Base-by-base conservation (phyloP, 2,888 invertebrate genomes). In the Rhopalosiphum nymphaeae region DNA sequence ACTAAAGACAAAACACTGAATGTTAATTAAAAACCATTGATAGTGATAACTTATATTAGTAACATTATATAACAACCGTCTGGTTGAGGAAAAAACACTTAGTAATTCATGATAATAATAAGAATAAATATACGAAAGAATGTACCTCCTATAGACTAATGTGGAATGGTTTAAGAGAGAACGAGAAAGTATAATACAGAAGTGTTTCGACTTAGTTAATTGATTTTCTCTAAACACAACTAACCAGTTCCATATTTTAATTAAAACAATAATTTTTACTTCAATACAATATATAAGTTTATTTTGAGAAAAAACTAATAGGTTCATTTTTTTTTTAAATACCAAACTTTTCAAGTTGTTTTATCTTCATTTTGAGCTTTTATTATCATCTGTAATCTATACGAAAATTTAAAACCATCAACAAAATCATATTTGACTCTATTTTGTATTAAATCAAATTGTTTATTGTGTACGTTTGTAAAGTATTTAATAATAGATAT, bases 221-320 rank as follows among this genome's bases (percentile, higher is more conserved):
- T 88, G 88, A 56, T 53, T 88, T 88, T 88, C 53, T 53, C 53
- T 57, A n/a, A 89, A 89, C 57, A 44, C 89, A 57, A 89, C 57
- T 61, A 61, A 89, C 89, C 89, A 89, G 89, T 89, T 89, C 57
- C 44, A 44, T 44, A 56, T 57, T 89, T 89, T 89, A 89, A 89
- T 89, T 89, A 44, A 29, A 25, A 89, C 42, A 26, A 57, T 57
- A 44, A 89, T 61, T 61, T 44, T 36, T 7, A 78, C 36, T 78
- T 36, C 21, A 42, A 78, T 78, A n/a, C 0, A 36, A 36, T 36
- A 21, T 78, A 36, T 78, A 36, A 36, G 36, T 21, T 13, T 36
- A 36, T 78, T 78, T 78, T 36, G 21, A 53, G 9, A 78, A 36
- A 29, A 67, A 78, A 67, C 16, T 16, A 67, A 36, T 78, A 36